Base-by-base conservation (phyloP, 2,113 vertebrate genomes). In the Psittacus erithacus region DNA sequence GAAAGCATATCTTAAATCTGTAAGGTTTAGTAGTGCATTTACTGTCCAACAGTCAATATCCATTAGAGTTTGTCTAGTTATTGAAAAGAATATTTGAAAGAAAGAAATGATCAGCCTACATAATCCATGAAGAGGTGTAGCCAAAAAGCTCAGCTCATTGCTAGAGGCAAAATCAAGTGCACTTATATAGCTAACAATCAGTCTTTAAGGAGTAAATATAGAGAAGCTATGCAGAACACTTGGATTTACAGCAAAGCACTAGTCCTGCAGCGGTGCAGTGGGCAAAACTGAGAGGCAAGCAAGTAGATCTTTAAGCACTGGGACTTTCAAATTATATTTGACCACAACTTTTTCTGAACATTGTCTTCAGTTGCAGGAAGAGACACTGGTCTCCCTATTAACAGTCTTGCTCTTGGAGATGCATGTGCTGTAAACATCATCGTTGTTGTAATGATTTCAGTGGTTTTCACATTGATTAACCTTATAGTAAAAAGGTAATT, bases 401-500 rank as follows among this genome's bases (percentile, higher is more conserved):
- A 44, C 68, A 16, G 9, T 57, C 47, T 49, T 44, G 13, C 35
- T 70, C 53, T 64, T 53, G 18, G 16, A 60, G n/a, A 47, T n/a
- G 17, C 10, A 35, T 16, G 4, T 57, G 17, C 4, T 39, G 28
- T 63, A 87, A 90, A 57, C 35, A 31, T 33, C 15, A 31, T 38
- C 17, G 6, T 7, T 70, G 50, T 43, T 70, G 19, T 11, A 88
- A 52, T 10, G 29, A 31, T 44, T 23, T 24, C 2, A 6, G 38
- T 7, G 5, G 10, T 1, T 1, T 2, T n/a, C 47, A 27, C 1
- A 2, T 67, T 78, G 23, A 49, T 55, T 50, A 63, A 50, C 12
- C 9, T 53, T 87, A 43, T 43, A 83, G 33, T 31, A 57, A 63
- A 68, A 74, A 75, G 22, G 15, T 57, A 25, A 52, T 79, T 68